Evolutionary conservation across 2,113 vertebrate species (phyloP).

Genomic region (Poeciliopsis prolifica): DNA sequence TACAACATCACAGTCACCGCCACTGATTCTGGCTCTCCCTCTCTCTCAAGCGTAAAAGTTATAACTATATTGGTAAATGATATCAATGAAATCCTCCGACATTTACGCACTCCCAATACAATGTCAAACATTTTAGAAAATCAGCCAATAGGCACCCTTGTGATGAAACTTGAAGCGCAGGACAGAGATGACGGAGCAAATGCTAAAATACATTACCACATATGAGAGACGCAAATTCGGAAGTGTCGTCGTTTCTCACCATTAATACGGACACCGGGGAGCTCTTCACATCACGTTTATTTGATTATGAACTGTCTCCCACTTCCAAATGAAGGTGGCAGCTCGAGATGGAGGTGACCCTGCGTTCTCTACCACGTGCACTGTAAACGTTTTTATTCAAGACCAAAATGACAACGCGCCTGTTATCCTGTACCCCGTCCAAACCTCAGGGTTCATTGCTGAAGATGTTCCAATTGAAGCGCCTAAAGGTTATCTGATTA

Average conservation of each 20-base stretch:
- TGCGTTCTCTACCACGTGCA: slow-evolving; percentile 63
- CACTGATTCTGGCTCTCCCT: slow-evolving; percentile 64
- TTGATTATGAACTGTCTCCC: slow-evolving; percentile 74
- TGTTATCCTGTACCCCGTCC: slow-evolving; percentile 69
- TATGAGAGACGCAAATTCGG: slow-evolving; percentile 48
- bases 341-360: slow-evolving; percentile 71
- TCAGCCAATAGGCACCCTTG: slow-evolving; percentile 63
- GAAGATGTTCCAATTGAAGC: slow-evolving; percentile 79
- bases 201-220: slow-evolving; percentile 67
- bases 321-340: slow-evolving; percentile 67
- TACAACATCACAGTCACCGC: slow-evolving; percentile 73
- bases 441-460: slow-evolving; percentile 64
- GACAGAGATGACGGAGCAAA: slow-evolving; percentile 68
- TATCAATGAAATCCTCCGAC: slow-evolving; percentile 76
- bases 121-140: slow-evolving; percentile 73
- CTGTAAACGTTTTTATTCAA: slow-evolving; percentile 63
- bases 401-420: slow-evolving; percentile 76
- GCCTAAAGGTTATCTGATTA: slow-evolving; percentile 81
- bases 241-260: slow-evolving; percentile 61
- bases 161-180: slow-evolving; percentile 61
- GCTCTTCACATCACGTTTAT: slow-evolving; percentile 65
- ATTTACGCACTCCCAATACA: slow-evolving; percentile 66
- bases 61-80: slow-evolving; percentile 66
- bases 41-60: slow-evolving; percentile 62
- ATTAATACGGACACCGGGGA: slow-evolving; percentile 73